These are phyloP conservation scores for Muraenolepis orangiensis DNA, from an alignment of 2,797 vertebrate genomes.

Conservation along the genomic window DNA sequence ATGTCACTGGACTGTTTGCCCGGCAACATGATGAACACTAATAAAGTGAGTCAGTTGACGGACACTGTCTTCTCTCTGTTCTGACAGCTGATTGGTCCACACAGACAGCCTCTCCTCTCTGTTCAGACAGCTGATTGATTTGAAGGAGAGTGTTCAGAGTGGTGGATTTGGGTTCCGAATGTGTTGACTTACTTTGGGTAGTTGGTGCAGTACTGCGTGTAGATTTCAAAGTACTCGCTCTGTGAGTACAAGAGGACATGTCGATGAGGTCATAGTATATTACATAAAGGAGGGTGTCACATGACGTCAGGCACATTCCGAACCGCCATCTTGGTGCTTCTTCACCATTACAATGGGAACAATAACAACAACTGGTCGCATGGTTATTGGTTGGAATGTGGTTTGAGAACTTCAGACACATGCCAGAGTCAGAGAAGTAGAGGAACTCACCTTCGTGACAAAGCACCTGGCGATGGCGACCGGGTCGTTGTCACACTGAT, in stretches of 20 bases:
- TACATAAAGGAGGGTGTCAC: neutral
- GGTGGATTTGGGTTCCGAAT: neutral
- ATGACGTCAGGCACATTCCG: neutral
- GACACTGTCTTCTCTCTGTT: too few relatives aligned
- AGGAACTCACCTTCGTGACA: constrained; percentile 79
- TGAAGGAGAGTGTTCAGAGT: neutral
- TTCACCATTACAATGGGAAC: neutral
- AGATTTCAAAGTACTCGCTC: constrained; percentile 93
- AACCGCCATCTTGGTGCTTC: neutral
- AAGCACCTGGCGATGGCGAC: constrained; percentile 90
- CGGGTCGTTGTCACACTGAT: constrained; percentile 83
- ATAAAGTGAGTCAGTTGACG: too few relatives aligned
- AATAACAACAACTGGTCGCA: neutral
- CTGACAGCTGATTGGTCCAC: neutral
- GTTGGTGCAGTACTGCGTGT: constrained; percentile 97
- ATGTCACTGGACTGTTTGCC: neutral
- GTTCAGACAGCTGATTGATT: neutral
- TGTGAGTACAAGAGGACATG: constrained; percentile 51
- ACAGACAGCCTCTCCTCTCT: neutral
- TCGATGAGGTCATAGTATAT: neutral
- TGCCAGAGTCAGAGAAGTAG: neutral
- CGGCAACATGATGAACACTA: neutral
- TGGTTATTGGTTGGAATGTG: neutral
- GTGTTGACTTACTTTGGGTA: constrained; percentile 87
- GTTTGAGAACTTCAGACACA: neutral